These are phyloP conservation scores for Hemibates koningsi DNA, from an alignment of 2,113 vertebrate genomes.

Conservation along the genomic window DNA sequence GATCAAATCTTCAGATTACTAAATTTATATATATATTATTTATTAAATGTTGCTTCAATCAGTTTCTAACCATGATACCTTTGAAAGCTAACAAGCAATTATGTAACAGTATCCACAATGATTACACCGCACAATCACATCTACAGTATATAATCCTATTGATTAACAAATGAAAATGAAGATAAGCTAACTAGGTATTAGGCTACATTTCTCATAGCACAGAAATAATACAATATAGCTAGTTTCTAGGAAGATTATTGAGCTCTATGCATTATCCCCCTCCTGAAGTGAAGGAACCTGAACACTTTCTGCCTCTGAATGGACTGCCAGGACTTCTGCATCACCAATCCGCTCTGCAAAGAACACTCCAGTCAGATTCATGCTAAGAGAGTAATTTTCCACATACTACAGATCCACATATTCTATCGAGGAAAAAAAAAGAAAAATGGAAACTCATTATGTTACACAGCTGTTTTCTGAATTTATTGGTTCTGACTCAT, in stretches of 20 bases:
- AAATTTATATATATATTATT: neutral
- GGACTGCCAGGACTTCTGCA: conserved; percentile 67
- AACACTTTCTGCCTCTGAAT: neutral
- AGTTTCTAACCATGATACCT: neutral
- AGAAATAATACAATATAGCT: neutral
- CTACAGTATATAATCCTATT: neutral
- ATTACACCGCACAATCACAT: neutral
- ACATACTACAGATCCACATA: neutral
- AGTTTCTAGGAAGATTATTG: neutral
- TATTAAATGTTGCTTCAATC: neutral
- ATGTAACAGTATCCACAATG: neutral
- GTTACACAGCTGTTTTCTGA: neutral
- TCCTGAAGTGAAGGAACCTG: neutral
- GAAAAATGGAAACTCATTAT: neutral
- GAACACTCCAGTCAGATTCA: neutral
- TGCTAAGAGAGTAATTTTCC: neutral
- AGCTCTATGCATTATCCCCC: neutral
- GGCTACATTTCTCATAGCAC: neutral
- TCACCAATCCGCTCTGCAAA: conserved; percentile 58
- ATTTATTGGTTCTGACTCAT: neutral
- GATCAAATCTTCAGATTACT: neutral
- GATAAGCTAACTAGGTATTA: neutral
- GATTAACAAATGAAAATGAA: neutral
- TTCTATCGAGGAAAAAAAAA: neutral
- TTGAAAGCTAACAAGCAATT: neutral